These are phyloP conservation scores for Ceraclea dissimilis DNA, from an alignment of 2,888 invertebrate genomes.

Conservation along the genomic window DNA sequence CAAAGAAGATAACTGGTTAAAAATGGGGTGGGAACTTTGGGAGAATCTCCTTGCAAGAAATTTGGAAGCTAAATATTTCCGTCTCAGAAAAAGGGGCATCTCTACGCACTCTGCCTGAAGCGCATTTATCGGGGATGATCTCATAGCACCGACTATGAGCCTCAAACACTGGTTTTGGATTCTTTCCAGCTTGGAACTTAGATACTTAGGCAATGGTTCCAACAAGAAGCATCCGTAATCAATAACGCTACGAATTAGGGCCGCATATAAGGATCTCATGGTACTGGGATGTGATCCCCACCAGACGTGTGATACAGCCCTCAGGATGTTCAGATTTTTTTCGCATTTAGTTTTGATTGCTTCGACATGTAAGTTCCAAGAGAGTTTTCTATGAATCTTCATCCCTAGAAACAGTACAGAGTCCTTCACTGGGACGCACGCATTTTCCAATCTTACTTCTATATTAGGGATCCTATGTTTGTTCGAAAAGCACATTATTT, in stretches of 20 bases:
- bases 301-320: neutral
- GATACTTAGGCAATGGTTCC: neutral
- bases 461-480: neutral
- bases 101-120: constrained; percentile 2
- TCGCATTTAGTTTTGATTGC: neutral
- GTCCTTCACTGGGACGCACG: neutral
- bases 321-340: neutral
- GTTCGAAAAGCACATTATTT: neutral
- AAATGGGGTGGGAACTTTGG: neutral
- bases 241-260: neutral
- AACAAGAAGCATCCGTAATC: neutral
- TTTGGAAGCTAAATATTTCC: neutral
- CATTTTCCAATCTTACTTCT: neutral
- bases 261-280: neutral
- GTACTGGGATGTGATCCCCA: neutral
- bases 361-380: neutral
- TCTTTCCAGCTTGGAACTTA: neutral
- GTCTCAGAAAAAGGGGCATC: neutral
- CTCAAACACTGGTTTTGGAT: neutral
- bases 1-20: neutral
- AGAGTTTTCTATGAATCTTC: neutral
- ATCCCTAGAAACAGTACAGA: neutral
- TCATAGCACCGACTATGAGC: neutral
- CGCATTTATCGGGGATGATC: neutral
- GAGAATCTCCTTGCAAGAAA: neutral